Conservation (phyloP, 2,797 vertebrate genomes). For the Aeoliscus strigatus region DNA sequence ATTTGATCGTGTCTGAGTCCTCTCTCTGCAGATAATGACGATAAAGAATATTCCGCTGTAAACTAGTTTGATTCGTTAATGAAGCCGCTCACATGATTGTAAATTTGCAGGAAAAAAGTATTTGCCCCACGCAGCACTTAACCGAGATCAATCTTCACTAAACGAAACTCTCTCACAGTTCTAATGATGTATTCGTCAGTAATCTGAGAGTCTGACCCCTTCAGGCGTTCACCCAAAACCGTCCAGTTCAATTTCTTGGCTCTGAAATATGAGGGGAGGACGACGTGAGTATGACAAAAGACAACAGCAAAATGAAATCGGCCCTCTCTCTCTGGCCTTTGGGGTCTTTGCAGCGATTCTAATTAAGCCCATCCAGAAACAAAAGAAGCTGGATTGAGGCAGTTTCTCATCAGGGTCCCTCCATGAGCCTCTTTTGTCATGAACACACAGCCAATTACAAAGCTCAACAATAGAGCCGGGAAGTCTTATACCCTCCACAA, state of each 20-base stretch:
- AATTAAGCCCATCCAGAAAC: constrained; percentile 77
- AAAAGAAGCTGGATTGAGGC: constrained; percentile 65
- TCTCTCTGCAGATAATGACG: too few species aligned
- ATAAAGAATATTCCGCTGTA: too few species aligned
- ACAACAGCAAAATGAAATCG: constrained; percentile 69
- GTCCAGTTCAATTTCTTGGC: constrained; percentile 61
- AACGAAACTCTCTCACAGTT: constrained; percentile 25
- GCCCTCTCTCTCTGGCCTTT: constrained; percentile 54
- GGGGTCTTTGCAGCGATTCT: constrained; percentile 68
- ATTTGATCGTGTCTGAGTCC: too few species aligned
- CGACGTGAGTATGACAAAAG: constrained; percentile 71
- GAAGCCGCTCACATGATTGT: too few species aligned
- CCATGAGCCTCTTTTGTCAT: constrained; percentile 70
- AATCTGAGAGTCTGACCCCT: constrained; percentile 56
- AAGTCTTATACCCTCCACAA: constrained; percentile 67
- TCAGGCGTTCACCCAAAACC: constrained; percentile 52
- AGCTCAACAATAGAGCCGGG: constrained; percentile 66
- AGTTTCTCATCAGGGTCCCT: constrained; percentile 72
- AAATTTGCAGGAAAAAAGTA: too few species aligned
- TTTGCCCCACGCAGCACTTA: background rate
- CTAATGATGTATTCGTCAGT: constrained; percentile 45
- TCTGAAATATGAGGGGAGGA: constrained; percentile 70
- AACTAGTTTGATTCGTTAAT: constrained; percentile 1
- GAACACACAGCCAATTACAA: constrained; percentile 75
- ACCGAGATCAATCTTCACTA: constrained; percentile 15